phyloP scores from a whole-genome alignment of 2,888 invertebrate genomes.

The Tetranychus piercei region DNA sequence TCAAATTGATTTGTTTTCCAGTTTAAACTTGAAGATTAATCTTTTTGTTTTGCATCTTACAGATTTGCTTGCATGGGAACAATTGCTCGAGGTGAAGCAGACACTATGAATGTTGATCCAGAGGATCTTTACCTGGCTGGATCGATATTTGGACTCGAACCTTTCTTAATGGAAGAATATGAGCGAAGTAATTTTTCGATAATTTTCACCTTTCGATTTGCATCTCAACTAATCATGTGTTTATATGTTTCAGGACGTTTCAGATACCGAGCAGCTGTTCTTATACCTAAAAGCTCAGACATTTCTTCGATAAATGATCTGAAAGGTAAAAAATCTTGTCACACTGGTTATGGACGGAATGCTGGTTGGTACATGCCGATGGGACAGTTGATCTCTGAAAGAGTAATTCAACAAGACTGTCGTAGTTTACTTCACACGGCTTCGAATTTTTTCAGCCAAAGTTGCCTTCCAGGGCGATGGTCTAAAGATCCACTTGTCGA shows the following conservation, averaged over 20 bases:
- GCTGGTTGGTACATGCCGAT: slow-evolving; percentile 69
- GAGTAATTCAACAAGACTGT: slow-evolving; percentile 49
- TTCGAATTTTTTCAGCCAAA: slow-evolving; percentile 56
- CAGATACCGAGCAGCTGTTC: slow-evolving; percentile 60
- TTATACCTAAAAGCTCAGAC: slow-evolving; percentile 50
- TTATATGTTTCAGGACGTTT: slow-evolving; percentile 28
- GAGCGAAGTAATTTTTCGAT: not conserved
- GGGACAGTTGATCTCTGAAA: slow-evolving; percentile 50
- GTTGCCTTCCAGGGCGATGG: slow-evolving; percentile 56
- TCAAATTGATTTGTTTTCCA: not conserved
- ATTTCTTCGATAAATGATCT: slow-evolving; percentile 49
- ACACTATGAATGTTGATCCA: slow-evolving; percentile 61
- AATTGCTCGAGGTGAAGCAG: slow-evolving; percentile 47
- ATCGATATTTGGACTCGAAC: slow-evolving; percentile 20
- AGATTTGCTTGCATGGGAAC: slow-evolving; percentile 8
- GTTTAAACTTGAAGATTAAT: too few species aligned
- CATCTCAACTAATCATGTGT: too few species aligned
- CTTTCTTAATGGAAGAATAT: slow-evolving; percentile 22
- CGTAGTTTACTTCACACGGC: slow-evolving; percentile 58
- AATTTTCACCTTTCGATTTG: not conserved
- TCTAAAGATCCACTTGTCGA: slow-evolving; percentile 17
- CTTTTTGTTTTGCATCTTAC: not conserved
- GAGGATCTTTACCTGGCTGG: slow-evolving; percentile 70
- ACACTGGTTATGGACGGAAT: slow-evolving; percentile 66
- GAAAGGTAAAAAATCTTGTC: slow-evolving; percentile 59